A percentile compares a stretch with the other conserved stretches of the same genome.
These are phyloP conservation scores for Spodoptera frugiperda DNA, from an alignment of 1,140 invertebrate genomes.

Conservation along the genomic window DNA sequence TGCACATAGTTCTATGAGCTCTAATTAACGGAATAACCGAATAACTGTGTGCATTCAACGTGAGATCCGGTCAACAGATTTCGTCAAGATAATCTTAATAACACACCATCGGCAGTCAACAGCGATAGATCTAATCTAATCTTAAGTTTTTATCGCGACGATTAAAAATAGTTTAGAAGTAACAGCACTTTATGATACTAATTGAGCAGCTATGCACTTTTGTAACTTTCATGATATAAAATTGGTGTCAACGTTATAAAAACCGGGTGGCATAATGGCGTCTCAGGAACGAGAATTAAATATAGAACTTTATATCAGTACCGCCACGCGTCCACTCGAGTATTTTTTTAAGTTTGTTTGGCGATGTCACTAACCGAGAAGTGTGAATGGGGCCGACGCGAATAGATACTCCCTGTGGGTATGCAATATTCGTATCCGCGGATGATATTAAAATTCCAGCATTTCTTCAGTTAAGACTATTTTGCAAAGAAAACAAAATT, in stretches of 20 bases:
- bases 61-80: slow-evolving; percentile 38
- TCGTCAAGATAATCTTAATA: slow-evolving; percentile 51
- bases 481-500: neutral
- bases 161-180: slow-evolving; percentile 38
- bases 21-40: neutral
- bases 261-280: slow-evolving; percentile 56
- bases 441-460: slow-evolving; percentile 33
- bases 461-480: neutral
- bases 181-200: slow-evolving; percentile 29
- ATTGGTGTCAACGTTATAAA: slow-evolving; percentile 48
- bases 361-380: slow-evolving; percentile 68
- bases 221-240: slow-evolving; percentile 20
- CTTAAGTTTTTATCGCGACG: slow-evolving; percentile 30
- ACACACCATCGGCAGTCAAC: slow-evolving; percentile 36
- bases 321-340: slow-evolving; percentile 49
- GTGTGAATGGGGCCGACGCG: slow-evolving; percentile 68
- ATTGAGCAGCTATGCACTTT: slow-evolving; percentile 25
- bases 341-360: slow-evolving; percentile 66
- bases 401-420: slow-evolving; percentile 53
- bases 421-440: slow-evolving; percentile 15
- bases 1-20: neutral
- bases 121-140: slow-evolving; percentile 47
- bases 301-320: slow-evolving; percentile 82
- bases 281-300: slow-evolving; percentile 74
- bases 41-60: slow-evolving; percentile 16